A percentile compares a stretch with the other conserved stretches of the same genome.
phyloP scores from a whole-genome alignment of 2,888 invertebrate genomes.

The Kuschelorhynchus macadamiae region DNA sequence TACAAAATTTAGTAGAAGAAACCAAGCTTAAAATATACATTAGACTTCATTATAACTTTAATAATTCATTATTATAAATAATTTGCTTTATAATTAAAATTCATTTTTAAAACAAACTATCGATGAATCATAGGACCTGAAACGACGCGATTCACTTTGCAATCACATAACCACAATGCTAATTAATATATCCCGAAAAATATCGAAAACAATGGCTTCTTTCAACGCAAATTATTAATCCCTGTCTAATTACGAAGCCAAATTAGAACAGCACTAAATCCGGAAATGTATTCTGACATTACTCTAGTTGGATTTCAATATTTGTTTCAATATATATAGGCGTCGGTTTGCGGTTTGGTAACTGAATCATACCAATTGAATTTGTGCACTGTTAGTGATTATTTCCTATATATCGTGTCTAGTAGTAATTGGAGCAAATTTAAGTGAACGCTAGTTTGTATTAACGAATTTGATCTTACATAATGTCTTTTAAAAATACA shows the following conservation, averaged over 20 bases:
- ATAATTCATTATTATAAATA: too few relatives aligned
- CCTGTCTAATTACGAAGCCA: slow-evolving; percentile 21
- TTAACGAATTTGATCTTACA: too few relatives aligned
- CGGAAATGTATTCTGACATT: slow-evolving; percentile 27
- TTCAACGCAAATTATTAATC: slow-evolving; percentile 2
- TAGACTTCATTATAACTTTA: too few relatives aligned
- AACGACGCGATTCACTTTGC: too few relatives aligned
- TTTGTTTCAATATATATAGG: slow-evolving; percentile 21
- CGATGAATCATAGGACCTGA: too few relatives aligned
- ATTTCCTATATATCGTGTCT: slow-evolving; percentile 4
- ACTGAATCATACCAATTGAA: slow-evolving; percentile 19
- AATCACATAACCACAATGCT: too few relatives aligned
- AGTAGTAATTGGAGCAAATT: slow-evolving; percentile 17
- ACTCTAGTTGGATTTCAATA: slow-evolving; percentile 19
- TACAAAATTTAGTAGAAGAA: too few relatives aligned
- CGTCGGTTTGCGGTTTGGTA: slow-evolving; percentile 15
- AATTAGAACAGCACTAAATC: slow-evolving; percentile 14
- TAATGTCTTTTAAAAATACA: too few relatives aligned
- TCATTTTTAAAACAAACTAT: too few relatives aligned
- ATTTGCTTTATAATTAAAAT: too few relatives aligned
- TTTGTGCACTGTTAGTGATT: slow-evolving; percentile 15
- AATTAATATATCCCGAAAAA: not conserved
- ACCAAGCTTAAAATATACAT: too few relatives aligned
- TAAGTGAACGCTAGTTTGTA: not conserved
- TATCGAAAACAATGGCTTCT: slow-evolving; percentile 2